A percentile compares a stretch with the other conserved stretches of the same genome.
Conservation (phyloP, 2,113 vertebrate species). For the Trematomus loennbergii region DNA sequence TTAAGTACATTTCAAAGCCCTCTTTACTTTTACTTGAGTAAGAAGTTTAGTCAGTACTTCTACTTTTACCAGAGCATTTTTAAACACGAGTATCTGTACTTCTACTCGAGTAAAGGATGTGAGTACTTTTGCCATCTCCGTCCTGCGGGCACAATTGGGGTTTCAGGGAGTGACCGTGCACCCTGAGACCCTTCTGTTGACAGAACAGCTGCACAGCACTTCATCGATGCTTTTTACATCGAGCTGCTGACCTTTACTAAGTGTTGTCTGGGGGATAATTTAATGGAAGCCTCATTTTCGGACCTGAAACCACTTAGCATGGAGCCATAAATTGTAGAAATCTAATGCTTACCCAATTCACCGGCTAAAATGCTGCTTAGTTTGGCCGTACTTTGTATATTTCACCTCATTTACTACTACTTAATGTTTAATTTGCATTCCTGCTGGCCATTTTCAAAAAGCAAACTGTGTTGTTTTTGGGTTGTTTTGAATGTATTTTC, state of each 20-base stretch:
- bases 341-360: conserved; percentile 31
- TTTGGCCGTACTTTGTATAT: conserved; percentile 28
- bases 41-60: too few relatives aligned
- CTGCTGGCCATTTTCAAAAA: conserved; percentile 13
- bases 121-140: too few relatives aligned
- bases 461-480: not conserved
- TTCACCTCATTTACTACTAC: conserved; percentile 43
- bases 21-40: too few relatives aligned
- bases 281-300: conserved; percentile 53
- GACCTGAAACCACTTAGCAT: conserved; percentile 57
- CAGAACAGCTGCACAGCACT: conserved; percentile 21
- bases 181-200: conserved; percentile 43
- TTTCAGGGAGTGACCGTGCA: conserved; percentile 24
- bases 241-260: conserved; percentile 54
- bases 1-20: too few relatives aligned
- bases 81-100: too few relatives aligned
- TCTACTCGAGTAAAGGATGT: too few relatives aligned
- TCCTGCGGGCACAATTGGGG: not conserved
- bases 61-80: too few relatives aligned
- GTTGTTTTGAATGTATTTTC: conserved; percentile 20
- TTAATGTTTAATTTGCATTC: conserved; percentile 48
- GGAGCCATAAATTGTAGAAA: conserved; percentile 56
- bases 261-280: conserved; percentile 53
- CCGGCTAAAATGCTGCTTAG: conserved; percentile 21
- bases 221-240: conserved; percentile 40